Conservation (phyloP, 2,113 vertebrate species). For the Silurus meridionalis region DNA sequence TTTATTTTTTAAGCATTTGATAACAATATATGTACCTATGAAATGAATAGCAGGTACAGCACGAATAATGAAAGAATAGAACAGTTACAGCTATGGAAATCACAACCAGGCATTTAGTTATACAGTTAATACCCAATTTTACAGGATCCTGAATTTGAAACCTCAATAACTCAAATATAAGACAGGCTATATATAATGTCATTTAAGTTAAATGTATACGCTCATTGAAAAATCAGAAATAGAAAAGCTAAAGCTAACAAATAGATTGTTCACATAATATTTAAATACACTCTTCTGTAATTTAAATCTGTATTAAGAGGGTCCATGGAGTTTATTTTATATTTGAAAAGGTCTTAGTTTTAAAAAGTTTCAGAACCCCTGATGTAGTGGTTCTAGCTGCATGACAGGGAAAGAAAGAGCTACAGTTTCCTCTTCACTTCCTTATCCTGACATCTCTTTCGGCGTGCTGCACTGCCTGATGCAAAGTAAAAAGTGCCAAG, state of each 20-base stretch:
- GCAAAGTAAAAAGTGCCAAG: constrained; percentile 48
- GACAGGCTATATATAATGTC: background rate
- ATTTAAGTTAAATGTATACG: background rate
- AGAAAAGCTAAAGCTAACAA: background rate
- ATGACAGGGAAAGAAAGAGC: constrained; percentile 9
- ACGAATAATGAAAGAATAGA: no score
- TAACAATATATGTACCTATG: constrained; percentile 19
- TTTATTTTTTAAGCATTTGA: background rate
- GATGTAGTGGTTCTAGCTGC: constrained; percentile 53
- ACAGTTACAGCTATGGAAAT: background rate
- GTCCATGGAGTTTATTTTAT: background rate
- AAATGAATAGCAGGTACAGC: constrained; percentile 4
- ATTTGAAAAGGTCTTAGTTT: background rate
- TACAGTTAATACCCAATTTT: background rate
- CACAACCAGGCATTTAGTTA: background rate
- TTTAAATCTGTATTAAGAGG: background rate
- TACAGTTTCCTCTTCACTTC: constrained; percentile 58
- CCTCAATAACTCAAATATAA: background rate
- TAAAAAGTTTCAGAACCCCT: background rate
- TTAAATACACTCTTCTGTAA: background rate
- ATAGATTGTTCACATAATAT: background rate
- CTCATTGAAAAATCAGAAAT: background rate
- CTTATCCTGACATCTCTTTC: constrained; percentile 68
- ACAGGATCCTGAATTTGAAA: background rate
- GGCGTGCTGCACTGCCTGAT: constrained; percentile 45